phyloP scores from a whole-genome alignment of 2,888 invertebrate genomes.

The Harmothoe impar region DNA sequence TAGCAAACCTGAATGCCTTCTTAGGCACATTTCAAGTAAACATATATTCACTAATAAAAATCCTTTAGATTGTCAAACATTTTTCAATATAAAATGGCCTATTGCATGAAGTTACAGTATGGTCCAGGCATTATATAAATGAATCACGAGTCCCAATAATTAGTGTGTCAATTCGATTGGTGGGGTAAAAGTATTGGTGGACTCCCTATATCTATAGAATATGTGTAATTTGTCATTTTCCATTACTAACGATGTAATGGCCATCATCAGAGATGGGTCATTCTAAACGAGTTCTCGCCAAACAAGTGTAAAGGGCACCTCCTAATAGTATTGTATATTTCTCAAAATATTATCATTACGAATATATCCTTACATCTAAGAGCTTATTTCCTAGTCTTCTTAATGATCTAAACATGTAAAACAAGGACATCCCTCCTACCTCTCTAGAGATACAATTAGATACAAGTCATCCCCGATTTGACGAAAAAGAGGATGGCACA shows the following conservation, averaged over 20 bases:
- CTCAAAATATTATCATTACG: slow-evolving; percentile 7
- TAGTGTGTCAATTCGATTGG: not conserved
- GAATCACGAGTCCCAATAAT: slow-evolving; percentile 30
- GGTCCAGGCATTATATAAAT: slow-evolving; percentile 49
- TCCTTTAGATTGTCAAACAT: not conserved
- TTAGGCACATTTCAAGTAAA: not conserved
- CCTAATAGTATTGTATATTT: not conserved
- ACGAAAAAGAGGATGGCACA: not conserved
- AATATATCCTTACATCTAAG: slow-evolving; percentile 6
- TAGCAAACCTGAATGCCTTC: too few species aligned
- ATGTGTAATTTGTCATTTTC: not conserved
- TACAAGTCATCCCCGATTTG: not conserved
- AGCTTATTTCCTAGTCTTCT: not conserved
- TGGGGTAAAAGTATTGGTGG: not conserved
- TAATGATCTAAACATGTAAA: not conserved
- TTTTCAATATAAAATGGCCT: not conserved
- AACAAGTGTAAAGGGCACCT: not conserved
- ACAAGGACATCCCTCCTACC: not conserved
- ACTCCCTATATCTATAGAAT: not conserved
- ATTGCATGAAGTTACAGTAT: not conserved
- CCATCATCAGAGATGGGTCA: not conserved
- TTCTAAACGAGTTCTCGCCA: not conserved
- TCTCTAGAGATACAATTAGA: not conserved
- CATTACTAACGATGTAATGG: not conserved
- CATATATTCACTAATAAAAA: not conserved